phyloP scores from a whole-genome alignment of 2,888 invertebrate species.

The Scrobipalpa atriplicella region DNA sequence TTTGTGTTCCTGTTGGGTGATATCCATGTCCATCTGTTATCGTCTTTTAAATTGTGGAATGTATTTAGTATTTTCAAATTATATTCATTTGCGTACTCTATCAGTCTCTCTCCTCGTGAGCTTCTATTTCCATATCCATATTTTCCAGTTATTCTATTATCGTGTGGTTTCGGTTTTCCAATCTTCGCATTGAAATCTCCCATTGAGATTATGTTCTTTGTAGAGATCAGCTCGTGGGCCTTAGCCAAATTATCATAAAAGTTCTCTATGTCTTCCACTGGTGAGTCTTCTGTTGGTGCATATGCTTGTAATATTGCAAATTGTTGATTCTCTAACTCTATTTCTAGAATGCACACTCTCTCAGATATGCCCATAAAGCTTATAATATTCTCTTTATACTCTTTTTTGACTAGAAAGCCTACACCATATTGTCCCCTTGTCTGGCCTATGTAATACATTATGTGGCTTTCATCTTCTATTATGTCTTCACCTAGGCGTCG shows the following conservation, averaged over 20 bases:
- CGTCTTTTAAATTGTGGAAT: conserved; percentile 22
- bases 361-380: conserved; percentile 39
- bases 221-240: conserved; percentile 34
- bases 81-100: conserved; percentile 35
- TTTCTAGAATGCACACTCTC: conserved; percentile 39
- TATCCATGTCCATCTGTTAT: conserved; percentile 36
- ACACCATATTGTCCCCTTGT: conserved; percentile 39
- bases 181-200: conserved; percentile 38
- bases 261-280: conserved; percentile 36
- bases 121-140: conserved; percentile 35
- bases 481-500: conserved; percentile 35
- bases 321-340: conserved; percentile 32
- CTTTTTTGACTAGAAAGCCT: conserved; percentile 38
- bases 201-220: conserved; percentile 13
- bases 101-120: conserved; percentile 27
- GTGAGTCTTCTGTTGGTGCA: conserved; percentile 31
- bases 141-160: conserved; percentile 25
- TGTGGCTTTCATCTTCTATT: conserved; percentile 36
- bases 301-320: conserved; percentile 33
- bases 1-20: conserved; percentile 30
- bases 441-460: conserved; percentile 37
- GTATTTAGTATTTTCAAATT: conserved; percentile 34
- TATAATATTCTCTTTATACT: conserved; percentile 37
- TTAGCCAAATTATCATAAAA: conserved; percentile 32
- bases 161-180: conserved; percentile 30